phyloP scores from a whole-genome alignment of 30 jellyfish, hydroid and myxozoan species.

The Aurelia aurita region DNA sequence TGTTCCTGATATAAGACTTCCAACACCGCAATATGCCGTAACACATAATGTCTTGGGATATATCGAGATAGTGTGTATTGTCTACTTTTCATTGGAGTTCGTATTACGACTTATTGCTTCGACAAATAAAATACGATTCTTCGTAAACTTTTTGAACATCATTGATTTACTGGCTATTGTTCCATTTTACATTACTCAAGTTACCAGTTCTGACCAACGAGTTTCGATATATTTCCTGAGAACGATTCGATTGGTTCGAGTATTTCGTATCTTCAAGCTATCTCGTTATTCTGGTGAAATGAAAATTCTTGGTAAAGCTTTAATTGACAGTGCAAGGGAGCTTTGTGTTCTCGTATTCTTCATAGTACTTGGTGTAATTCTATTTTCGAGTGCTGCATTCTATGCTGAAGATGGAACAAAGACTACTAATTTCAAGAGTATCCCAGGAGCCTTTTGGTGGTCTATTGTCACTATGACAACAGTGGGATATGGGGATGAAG shows the following conservation, averaged over 20 bases:
- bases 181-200: slow-evolving; percentile 91
- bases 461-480: slow-evolving; percentile 98
- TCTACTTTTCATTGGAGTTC: slow-evolving; percentile 86
- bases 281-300: slow-evolving; percentile 98
- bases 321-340: slow-evolving; percentile 90
- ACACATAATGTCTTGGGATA: slow-evolving; percentile 44
- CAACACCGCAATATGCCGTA: slow-evolving; percentile 15
- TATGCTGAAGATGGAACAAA: slow-evolving; percentile 89
- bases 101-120: slow-evolving; percentile 77
- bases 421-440: slow-evolving; percentile 76
- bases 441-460: slow-evolving; percentile 99
- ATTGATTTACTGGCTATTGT: slow-evolving; percentile 88
- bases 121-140: slow-evolving; percentile 84
- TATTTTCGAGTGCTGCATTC: slow-evolving; percentile 97
- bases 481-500: slow-evolving; percentile 98
- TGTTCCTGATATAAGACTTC: slow-evolving; percentile 56
- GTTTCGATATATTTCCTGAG: slow-evolving; percentile 93
- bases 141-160: slow-evolving; percentile 71
- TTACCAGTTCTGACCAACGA: slow-evolving; percentile 50
- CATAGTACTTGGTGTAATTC: slow-evolving; percentile 88
- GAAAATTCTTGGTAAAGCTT: slow-evolving; percentile 95
- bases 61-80: slow-evolving; percentile 83
- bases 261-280: slow-evolving; percentile 92
- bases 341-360: slow-evolving; percentile 91
- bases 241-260: slow-evolving; percentile 93